Conservation (phyloP, 2,797 vertebrate species). For the Danio tinwini region DNA sequence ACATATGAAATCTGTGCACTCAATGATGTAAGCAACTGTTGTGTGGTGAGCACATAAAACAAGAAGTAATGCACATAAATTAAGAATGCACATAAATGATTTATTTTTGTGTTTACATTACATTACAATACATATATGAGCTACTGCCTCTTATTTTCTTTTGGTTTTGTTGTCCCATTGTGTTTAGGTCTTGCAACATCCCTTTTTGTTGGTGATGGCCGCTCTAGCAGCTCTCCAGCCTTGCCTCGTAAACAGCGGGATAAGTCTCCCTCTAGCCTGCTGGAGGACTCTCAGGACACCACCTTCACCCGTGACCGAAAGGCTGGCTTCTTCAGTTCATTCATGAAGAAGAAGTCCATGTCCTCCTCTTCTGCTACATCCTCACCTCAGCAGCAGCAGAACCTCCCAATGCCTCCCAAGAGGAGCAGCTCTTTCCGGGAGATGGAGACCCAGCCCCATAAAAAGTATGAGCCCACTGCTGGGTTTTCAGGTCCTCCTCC, state of each 20-base stretch:
- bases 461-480: constrained; percentile 93
- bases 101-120: not conserved
- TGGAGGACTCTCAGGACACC: constrained; percentile 91
- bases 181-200: constrained; percentile 74
- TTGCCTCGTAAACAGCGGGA: constrained; percentile 96
- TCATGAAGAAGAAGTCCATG: constrained; percentile 93
- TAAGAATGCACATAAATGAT: not conserved
- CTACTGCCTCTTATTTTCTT: not conserved
- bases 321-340: constrained; percentile 98
- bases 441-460: constrained; percentile 97
- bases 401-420: constrained; percentile 92
- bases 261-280: constrained; percentile 91
- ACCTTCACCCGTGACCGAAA: constrained; percentile 95
- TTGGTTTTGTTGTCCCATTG: constrained; percentile 44
- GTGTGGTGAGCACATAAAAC: not conserved
- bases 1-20: not conserved
- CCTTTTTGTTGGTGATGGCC: constrained; percentile 73
- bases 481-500: constrained; percentile 85
- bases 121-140: not conserved
- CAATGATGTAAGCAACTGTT: not conserved
- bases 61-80: not conserved
- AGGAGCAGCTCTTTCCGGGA: constrained; percentile 98
- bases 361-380: constrained; percentile 72
- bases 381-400: constrained; percentile 81
- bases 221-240: constrained; percentile 86